phyloP scores from a whole-genome alignment of 1,140 invertebrate species.

The Neodiprion fabricii region DNA sequence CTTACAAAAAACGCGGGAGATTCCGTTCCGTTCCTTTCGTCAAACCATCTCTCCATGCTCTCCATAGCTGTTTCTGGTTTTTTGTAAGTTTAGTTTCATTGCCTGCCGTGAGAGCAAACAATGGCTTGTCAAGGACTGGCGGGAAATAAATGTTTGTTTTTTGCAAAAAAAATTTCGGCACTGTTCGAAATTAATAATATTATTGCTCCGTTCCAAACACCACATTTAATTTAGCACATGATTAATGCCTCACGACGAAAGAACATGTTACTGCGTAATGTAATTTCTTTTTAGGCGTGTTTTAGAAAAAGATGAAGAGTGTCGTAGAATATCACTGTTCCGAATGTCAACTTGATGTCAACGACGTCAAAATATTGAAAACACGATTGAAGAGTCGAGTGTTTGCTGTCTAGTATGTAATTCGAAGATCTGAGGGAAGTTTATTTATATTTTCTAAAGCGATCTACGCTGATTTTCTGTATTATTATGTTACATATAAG shows the following conservation, averaged over 20 bases:
- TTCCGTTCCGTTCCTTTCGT: slow-evolving; percentile 35
- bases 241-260: too few relatives aligned
- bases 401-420: too few relatives aligned
- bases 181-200: not conserved
- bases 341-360: not conserved
- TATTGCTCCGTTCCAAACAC: too few relatives aligned
- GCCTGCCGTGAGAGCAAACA: not conserved
- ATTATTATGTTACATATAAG: too few relatives aligned
- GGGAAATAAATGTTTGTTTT: not conserved
- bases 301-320: not conserved
- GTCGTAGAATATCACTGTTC: not conserved
- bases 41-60: not conserved
- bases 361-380: not conserved
- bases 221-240: too few relatives aligned
- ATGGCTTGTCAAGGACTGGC: not conserved
- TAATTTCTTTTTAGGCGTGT: not conserved
- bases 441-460: too few relatives aligned
- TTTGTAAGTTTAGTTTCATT: not conserved
- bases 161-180: not conserved
- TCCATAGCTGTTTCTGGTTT: not conserved
- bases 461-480: too few relatives aligned
- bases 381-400: not conserved
- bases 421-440: too few relatives aligned
- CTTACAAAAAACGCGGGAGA: slow-evolving; percentile 38
- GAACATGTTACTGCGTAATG: too few relatives aligned